Percentiles rank a stretch among this genome's conserved stretches.
phyloP scores from a whole-genome alignment of 2,113 vertebrate genomes.

The Festucalex cinctus region DNA sequence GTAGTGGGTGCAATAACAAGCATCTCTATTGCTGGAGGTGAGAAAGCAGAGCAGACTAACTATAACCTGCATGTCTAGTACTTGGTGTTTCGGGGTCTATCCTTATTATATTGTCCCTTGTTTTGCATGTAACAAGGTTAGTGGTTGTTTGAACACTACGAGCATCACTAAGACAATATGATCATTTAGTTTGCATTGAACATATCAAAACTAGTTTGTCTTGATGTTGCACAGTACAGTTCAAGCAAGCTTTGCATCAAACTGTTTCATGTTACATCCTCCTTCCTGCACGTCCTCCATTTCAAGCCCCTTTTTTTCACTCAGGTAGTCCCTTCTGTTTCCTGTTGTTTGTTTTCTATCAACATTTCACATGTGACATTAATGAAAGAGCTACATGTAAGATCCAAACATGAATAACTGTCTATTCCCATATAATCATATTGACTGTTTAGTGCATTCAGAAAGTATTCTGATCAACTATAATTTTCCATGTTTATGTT shows the following conservation, averaged over 20 bases:
- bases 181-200: background rate
- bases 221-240: slow-evolving; percentile 15
- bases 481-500: background rate
- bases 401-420: background rate
- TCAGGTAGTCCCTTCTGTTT: slow-evolving; percentile 9
- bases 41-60: slow-evolving; percentile 10
- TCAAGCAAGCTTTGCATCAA: slow-evolving; percentile 54
- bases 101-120: slow-evolving; percentile 17
- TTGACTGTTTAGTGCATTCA: background rate
- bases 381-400: background rate
- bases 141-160: slow-evolving; percentile 58
- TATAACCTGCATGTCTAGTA: slow-evolving; percentile 34
- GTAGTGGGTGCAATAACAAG: background rate
- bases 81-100: slow-evolving; percentile 31
- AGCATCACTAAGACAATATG: slow-evolving; percentile 11
- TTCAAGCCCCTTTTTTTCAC: slow-evolving; percentile 29
- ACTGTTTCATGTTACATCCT: slow-evolving; percentile 20
- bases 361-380: background rate
- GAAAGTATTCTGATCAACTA: background rate
- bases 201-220: slow-evolving; percentile 1
- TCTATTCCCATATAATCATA: background rate
- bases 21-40: slow-evolving; percentile 9
- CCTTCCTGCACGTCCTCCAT: background rate
- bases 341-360: background rate
- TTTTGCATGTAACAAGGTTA: slow-evolving; percentile 12